Base-by-base conservation (phyloP, 2,113 vertebrate genomes). In the Stigmatopora nigra region DNA sequence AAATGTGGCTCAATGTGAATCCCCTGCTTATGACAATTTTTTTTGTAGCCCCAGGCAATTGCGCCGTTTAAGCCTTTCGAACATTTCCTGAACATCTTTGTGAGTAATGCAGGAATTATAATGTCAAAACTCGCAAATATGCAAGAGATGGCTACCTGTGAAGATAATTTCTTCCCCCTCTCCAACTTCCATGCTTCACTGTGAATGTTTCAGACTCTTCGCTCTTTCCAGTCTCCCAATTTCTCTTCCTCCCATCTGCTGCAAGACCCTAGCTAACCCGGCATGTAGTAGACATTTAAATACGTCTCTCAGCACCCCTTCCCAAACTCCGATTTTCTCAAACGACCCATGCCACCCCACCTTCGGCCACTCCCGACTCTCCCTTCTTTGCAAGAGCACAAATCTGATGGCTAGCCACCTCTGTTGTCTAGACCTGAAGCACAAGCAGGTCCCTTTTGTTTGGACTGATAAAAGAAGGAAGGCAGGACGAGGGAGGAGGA, bases 401-500 rank as follows among this genome's bases (percentile, higher is more conserved):
- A 68, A 86, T 87, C 81, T 68, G 69, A 68, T 63, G 64, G 82
- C 80, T 82, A 76, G 67, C 70, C 74, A 71, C 77, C 79, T 83
- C 75, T 85, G 83, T 92, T 88, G 85, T 91, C 79, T 86, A 84
- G 71, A 85, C 88, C 83, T 79, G 86, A 76, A 82, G 65, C 76
- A 83, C 88, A 69, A 85, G 75, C 77, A 82, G 86, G 75, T 78
- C 81, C 87, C 77, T 89, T 94, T 94, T 92, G 90, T 91, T 84
- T 87, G 69, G 64, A 56, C 35, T 72, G 88, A 91, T 88, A 91
- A 91, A 90, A 90, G 86, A 85, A 78, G 81, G 82, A 82, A 92
- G 92, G 91, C 73, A 22, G 68, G 69, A 66, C 41, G 63, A 78
- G 91, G 88, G 92, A 92, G 91, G 91, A 88, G 90, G 89, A 92